These are phyloP conservation scores for Axea sp. DNA, from an alignment of 2,888 invertebrate genomes.

Conservation along the genomic window DNA sequence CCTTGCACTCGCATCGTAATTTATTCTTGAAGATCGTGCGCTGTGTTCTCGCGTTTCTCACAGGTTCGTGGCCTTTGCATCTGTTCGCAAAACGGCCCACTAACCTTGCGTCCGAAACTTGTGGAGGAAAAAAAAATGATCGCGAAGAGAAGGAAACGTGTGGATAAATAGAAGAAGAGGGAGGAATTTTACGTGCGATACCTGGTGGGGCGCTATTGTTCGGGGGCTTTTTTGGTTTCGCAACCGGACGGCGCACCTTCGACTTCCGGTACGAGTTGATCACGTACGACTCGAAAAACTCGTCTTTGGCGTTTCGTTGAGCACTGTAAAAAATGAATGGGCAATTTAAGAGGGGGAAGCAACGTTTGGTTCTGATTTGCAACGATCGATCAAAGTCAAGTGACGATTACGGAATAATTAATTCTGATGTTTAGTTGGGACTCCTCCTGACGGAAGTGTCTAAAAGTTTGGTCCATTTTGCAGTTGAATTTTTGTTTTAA, in stretches of 20 bases:
- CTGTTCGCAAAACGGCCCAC: constrained; percentile 43
- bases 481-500: too few relatives aligned
- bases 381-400: constrained; percentile 48
- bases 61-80: constrained; percentile 36
- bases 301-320: constrained; percentile 51
- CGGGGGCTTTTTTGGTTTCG: constrained; percentile 37
- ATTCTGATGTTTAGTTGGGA: constrained; percentile 7
- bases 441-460: not conserved
- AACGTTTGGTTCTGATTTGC: constrained; percentile 20
- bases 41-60: constrained; percentile 19
- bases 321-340: not conserved
- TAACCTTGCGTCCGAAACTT: constrained; percentile 44
- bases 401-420: constrained; percentile 27
- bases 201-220: constrained; percentile 41
- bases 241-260: constrained; percentile 51
- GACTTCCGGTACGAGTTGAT: constrained; percentile 65
- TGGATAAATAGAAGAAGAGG: not conserved
- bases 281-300: constrained; percentile 62
- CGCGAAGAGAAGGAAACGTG: not conserved
- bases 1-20: constrained; percentile 19
- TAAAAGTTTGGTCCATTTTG: constrained; percentile 4
- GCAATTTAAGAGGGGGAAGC: constrained; percentile 1
- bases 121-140: constrained; percentile 1
- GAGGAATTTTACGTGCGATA: constrained; percentile 8
- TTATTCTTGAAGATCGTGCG: constrained; percentile 15